Percentiles rank a stretch among this genome's conserved stretches.
Conservation (phyloP, 2,113 vertebrate genomes). For the Azemiops feae region DNA sequence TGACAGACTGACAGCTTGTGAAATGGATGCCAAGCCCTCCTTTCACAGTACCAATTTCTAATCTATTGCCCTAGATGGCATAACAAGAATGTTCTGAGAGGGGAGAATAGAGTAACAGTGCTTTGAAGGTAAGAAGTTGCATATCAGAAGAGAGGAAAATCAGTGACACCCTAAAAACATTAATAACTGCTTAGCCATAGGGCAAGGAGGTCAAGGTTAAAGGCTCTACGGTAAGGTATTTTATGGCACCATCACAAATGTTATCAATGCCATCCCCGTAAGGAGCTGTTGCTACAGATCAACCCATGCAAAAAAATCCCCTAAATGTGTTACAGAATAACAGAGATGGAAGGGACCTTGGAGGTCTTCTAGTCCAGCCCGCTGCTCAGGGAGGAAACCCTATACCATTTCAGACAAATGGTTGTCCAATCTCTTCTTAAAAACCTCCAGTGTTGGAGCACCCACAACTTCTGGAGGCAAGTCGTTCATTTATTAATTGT, state of each 20-base stretch:
- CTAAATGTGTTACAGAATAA: neutral
- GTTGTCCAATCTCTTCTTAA: neutral
- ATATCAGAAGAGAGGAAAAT: neutral
- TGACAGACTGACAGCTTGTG: neutral
- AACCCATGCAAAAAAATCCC: neutral
- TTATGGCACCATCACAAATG: neutral
- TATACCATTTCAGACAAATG: neutral
- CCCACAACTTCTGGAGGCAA: too few species aligned
- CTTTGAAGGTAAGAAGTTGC: neutral
- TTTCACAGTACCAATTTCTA: neutral
- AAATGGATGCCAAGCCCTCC: neutral
- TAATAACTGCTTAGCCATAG: neutral
- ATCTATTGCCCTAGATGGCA: neutral
- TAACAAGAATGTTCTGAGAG: neutral
- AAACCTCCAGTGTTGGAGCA: too few species aligned
- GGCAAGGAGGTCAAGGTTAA: neutral
- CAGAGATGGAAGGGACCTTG: neutral
- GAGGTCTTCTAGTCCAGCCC: neutral
- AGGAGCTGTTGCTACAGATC: neutral
- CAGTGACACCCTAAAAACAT: neutral
- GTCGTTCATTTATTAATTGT: too few species aligned
- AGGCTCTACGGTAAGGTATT: neutral
- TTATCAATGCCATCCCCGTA: neutral
- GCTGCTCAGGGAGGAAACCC: neutral
- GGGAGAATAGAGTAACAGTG: neutral